Evolutionary conservation across 2,113 vertebrate species (phyloP).

Genomic region (Corapipo altera): DNA sequence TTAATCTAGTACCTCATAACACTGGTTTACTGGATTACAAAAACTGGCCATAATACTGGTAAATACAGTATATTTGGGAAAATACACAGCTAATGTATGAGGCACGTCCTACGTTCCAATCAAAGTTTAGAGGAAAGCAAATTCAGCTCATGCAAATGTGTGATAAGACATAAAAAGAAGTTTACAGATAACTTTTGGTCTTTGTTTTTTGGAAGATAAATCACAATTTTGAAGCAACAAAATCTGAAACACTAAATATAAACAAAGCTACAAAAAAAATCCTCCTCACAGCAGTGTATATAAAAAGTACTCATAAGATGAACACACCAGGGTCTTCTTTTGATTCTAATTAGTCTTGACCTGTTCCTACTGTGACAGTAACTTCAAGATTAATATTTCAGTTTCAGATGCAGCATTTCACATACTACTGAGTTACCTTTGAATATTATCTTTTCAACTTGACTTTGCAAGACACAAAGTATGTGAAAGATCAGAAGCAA

Average conservation of each 20-base stretch:
- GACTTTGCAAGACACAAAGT: background rate
- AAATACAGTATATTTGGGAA: background rate
- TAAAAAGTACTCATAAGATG: background rate
- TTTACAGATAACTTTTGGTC: background rate
- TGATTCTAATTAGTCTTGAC: background rate
- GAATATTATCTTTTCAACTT: background rate
- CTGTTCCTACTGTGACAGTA: background rate
- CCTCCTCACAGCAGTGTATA: background rate
- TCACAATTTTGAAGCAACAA: background rate
- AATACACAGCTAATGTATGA: background rate
- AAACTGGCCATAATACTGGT: background rate
- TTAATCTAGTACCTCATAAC: background rate
- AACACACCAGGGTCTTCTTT: background rate
- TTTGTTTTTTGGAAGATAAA: background rate
- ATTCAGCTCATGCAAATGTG: background rate
- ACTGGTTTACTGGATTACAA: background rate
- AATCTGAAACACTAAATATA: background rate
- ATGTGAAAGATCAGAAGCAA: constrained; percentile 5
- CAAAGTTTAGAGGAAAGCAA: background rate
- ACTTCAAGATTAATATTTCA: background rate
- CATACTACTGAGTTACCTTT: background rate
- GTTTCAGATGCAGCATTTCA: background rate
- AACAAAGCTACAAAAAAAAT: background rate
- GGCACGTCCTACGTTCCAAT: background rate
- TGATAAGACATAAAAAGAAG: background rate